phyloP scores from a whole-genome alignment of 2,113 vertebrate species.

The Oncorhynchus nerka region DNA sequence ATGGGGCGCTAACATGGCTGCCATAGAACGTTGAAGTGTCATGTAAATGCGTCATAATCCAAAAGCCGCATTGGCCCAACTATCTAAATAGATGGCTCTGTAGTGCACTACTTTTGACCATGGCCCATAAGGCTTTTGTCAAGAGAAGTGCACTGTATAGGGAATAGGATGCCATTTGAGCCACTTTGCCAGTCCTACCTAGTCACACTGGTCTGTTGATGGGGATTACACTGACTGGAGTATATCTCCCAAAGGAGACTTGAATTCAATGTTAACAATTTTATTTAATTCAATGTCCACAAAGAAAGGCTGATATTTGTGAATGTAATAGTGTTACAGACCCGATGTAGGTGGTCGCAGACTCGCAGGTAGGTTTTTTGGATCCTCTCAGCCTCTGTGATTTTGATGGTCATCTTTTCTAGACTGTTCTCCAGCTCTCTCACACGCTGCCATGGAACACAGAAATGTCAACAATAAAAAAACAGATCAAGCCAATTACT shows the following conservation, averaged over 20 bases:
- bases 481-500: too few species aligned
- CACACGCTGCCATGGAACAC: neutral
- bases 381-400: constrained; percentile 12
- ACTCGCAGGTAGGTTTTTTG: constrained; percentile 4
- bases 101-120: constrained; percentile 7
- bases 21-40: too few species aligned
- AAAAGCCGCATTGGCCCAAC: too few species aligned
- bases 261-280: neutral
- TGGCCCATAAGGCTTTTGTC: neutral
- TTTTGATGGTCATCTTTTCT: constrained; percentile 9
- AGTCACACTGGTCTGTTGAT: too few species aligned
- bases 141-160: too few species aligned
- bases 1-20: too few species aligned
- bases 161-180: neutral
- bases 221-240: neutral
- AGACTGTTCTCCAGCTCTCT: constrained; percentile 16
- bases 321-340: too few species aligned
- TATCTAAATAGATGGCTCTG: neutral
- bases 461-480: neutral
- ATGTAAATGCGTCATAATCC: too few species aligned
- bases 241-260: neutral
- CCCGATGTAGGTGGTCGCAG: too few species aligned
- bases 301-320: neutral
- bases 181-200: too few species aligned
- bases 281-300: too few species aligned